These are phyloP conservation scores for Chloroceryle aenea DNA, from an alignment of 2,113 vertebrate genomes.

Conservation along the genomic window DNA sequence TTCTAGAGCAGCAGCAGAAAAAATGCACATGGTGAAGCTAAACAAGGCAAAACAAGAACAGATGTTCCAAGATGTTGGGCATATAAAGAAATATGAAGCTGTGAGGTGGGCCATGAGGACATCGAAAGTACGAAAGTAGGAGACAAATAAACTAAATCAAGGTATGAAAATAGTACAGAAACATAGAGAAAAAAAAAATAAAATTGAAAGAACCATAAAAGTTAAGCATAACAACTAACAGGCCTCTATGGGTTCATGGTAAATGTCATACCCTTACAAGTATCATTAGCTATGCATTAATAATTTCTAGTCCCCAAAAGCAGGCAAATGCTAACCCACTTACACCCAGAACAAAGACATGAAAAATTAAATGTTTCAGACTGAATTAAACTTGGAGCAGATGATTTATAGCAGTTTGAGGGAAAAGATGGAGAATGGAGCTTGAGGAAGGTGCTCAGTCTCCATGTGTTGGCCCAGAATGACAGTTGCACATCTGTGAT, in stretches of 20 bases:
- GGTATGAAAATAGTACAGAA: background rate
- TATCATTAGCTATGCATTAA: background rate
- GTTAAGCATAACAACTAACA: background rate
- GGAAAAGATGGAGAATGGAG: background rate
- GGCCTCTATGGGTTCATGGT: background rate
- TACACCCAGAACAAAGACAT: background rate
- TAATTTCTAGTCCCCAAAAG: background rate
- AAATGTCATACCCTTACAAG: background rate
- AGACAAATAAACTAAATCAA: background rate
- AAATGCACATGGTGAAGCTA: background rate
- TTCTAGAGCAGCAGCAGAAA: background rate
- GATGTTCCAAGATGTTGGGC: background rate
- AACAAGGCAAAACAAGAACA: background rate
- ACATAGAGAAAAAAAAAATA: background rate
- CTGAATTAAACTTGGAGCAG: background rate
- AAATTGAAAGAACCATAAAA: background rate
- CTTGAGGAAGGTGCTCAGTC: background rate
- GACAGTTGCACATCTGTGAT: background rate
- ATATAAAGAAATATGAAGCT: background rate
- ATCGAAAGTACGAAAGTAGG: background rate
- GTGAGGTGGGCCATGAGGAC: background rate
- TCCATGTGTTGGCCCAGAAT: rapidly evolving
- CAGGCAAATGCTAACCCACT: background rate
- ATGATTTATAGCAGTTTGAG: background rate
- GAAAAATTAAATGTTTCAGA: background rate